Conservation (phyloP, 2,113 vertebrate species). For the Prietella phreatophila region DNA sequence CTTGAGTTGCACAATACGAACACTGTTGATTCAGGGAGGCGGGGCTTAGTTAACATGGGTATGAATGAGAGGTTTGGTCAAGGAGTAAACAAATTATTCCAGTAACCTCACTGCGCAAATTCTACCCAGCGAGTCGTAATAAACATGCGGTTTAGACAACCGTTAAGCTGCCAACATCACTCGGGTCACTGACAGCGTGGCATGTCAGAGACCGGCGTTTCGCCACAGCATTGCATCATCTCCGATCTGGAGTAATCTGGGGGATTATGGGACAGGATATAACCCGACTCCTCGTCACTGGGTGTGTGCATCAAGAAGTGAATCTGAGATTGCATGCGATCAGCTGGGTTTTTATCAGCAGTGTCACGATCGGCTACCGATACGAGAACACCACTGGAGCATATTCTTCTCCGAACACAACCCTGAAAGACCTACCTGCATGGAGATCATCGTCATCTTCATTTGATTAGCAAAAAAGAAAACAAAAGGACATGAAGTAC, state of each 20-base stretch:
- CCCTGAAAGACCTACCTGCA: slow-evolving; percentile 62
- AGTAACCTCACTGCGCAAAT: neutral
- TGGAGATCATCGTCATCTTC: slow-evolving; percentile 65
- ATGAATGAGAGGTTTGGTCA: neutral
- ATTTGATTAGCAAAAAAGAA: slow-evolving; percentile 55
- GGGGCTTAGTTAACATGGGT: neutral
- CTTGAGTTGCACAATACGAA: neutral
- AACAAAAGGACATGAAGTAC: slow-evolving; percentile 9
- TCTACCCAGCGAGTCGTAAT: neutral
- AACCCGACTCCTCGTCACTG: slow-evolving; percentile 10
- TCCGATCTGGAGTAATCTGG: slow-evolving; percentile 33
- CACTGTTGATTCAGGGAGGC: neutral
- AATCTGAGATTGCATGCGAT: neutral
- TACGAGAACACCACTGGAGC: neutral
- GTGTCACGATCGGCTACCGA: neutral
- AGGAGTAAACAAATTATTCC: neutral
- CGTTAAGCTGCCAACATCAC: slow-evolving; percentile 7
- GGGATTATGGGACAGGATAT: slow-evolving; percentile 48
- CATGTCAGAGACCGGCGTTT: neutral
- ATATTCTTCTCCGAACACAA: neutral
- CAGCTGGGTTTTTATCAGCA: slow-evolving; percentile 1
- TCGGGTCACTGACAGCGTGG: neutral
- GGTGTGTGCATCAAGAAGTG: neutral
- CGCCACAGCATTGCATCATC: slow-evolving; percentile 36
- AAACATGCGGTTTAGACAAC: neutral